Conservation (phyloP, 2,888 invertebrate genomes). For the Pseudolycoriella hygida region DNA sequence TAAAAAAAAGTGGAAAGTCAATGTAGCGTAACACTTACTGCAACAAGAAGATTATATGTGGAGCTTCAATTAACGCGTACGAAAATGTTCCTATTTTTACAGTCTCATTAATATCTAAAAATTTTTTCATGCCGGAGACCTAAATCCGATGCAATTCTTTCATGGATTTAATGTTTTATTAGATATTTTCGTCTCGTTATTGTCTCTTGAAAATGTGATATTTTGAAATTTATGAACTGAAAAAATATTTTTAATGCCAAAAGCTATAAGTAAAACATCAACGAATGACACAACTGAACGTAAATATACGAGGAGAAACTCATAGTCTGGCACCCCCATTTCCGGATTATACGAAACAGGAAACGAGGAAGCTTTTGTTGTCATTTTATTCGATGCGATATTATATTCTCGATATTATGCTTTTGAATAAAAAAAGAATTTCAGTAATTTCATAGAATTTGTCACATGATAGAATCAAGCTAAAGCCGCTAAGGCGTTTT, state of each 20-base stretch:
- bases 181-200: neutral
- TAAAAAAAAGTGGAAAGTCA: too few relatives aligned
- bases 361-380: slow-evolving; percentile 10
- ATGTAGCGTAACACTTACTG: too few relatives aligned
- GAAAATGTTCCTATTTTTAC: too few relatives aligned
- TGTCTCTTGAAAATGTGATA: neutral
- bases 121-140: too few relatives aligned
- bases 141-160: too few relatives aligned
- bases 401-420: neutral
- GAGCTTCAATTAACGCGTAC: too few relatives aligned
- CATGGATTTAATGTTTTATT: too few relatives aligned
- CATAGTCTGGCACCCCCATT: slow-evolving; percentile 1
- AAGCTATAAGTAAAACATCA: neutral
- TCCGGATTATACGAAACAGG: slow-evolving; percentile 10
- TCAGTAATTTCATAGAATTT: neutral
- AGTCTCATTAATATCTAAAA: too few relatives aligned
- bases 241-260: neutral
- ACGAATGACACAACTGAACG: neutral
- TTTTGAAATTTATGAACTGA: slow-evolving; percentile 1
- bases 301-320: neutral
- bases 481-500: too few relatives aligned
- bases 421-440: neutral
- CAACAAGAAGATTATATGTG: too few relatives aligned
- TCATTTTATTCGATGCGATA: slow-evolving; percentile 6
- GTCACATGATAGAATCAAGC: too few relatives aligned